Conservation (phyloP, 2,797 vertebrate genomes). For the Loriculus beryllinus region DNA sequence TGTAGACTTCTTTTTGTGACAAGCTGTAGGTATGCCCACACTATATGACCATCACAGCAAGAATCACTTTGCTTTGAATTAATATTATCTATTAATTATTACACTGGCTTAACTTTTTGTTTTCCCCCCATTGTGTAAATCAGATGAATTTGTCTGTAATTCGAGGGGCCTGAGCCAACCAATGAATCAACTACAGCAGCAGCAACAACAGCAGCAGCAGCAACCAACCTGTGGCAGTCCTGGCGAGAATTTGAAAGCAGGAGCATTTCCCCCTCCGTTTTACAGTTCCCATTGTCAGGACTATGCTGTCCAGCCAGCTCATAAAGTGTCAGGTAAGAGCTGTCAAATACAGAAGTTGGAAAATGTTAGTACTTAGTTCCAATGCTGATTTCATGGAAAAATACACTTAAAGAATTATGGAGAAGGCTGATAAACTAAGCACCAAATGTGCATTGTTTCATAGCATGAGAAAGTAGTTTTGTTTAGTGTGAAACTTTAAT, state of each 20-base stretch:
- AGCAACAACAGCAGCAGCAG: constrained; percentile 17
- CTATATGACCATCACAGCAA: accelerated
- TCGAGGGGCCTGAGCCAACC: constrained; percentile 64
- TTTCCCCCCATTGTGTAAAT: neutral
- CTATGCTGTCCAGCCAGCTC: constrained; percentile 74
- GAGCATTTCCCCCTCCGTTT: constrained; percentile 71
- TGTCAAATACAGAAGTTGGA: neutral
- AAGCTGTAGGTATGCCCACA: neutral
- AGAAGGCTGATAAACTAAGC: neutral
- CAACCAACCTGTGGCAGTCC: constrained; percentile 16
- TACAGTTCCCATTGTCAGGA: constrained; percentile 77
- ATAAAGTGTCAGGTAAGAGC: constrained; percentile 81
- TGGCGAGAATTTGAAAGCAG: constrained; percentile 68
- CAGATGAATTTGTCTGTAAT: constrained; percentile 79
- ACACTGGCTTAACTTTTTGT: neutral
- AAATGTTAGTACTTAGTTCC: neutral
- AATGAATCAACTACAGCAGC: constrained; percentile 45
- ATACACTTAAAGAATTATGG: neutral
- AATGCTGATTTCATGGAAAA: neutral
- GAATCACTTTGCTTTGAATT: neutral
- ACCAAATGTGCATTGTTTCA: neutral
- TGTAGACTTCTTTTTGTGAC: neutral
- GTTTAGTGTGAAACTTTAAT: neutral
- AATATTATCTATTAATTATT: neutral
- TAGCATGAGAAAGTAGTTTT: neutral